Evolutionary conservation across 2,888 invertebrate species (phyloP).

Genomic region (Pammene aurita): DNA sequence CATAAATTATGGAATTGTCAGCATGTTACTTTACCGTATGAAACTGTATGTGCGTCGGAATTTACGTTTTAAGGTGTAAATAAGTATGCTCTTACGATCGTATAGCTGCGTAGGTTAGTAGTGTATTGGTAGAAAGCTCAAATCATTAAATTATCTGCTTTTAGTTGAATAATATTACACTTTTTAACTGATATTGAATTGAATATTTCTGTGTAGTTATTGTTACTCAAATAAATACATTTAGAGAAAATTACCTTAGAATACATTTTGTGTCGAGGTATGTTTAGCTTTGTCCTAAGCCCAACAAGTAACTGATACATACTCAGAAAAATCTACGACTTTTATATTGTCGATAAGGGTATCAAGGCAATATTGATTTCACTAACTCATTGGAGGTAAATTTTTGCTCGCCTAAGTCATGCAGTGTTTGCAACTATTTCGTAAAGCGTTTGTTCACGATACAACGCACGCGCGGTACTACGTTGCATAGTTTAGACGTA

Average conservation of each 20-base stretch:
- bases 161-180: too few relatives aligned
- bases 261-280: slow-evolving; percentile 60
- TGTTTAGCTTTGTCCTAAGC: slow-evolving; percentile 55
- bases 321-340: slow-evolving; percentile 60
- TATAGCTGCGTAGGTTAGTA: too few relatives aligned
- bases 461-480: slow-evolving; percentile 26
- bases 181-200: too few relatives aligned
- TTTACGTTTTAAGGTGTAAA: too few relatives aligned
- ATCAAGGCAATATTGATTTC: slow-evolving; percentile 78
- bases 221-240: too few relatives aligned
- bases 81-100: too few relatives aligned
- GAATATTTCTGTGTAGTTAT: too few relatives aligned
- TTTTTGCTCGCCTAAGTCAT: slow-evolving; percentile 58
- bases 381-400: slow-evolving; percentile 60
- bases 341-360: slow-evolving; percentile 73
- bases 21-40: too few relatives aligned
- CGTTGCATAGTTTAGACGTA: slow-evolving; percentile 40
- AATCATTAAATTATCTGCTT: too few relatives aligned
- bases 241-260: slow-evolving; percentile 61
- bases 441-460: slow-evolving; percentile 52
- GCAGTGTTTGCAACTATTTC: slow-evolving; percentile 64
- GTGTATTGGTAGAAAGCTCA: too few relatives aligned
- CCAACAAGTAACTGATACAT: slow-evolving; percentile 67
- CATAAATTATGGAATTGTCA: too few relatives aligned
- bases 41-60: too few relatives aligned